Percentiles rank a stretch among this genome's conserved stretches.
Conservation (phyloP, 2,888 invertebrate species). For the Oscheius myriophilus region DNA sequence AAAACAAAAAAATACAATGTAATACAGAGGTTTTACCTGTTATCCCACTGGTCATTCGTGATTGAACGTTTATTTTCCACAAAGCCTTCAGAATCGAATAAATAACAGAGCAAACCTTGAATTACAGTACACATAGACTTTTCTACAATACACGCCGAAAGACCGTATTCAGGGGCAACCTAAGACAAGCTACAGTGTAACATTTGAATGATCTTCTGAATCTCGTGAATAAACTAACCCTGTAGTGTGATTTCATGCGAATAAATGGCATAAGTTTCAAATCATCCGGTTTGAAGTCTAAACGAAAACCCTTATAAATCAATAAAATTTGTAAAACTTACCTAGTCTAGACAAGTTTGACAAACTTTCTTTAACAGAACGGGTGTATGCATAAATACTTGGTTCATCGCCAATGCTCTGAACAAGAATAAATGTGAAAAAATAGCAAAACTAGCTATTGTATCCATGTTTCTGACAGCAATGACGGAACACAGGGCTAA, state of each 20-base stretch:
- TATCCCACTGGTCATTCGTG: not conserved
- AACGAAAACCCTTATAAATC: not conserved
- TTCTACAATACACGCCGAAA: conserved; percentile 21
- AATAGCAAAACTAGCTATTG: too few species aligned
- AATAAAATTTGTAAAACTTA: not conserved
- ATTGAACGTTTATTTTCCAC: not conserved
- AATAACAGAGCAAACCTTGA: conserved; percentile 19
- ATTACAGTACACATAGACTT: conserved; percentile 23
- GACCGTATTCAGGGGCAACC: conserved; percentile 12
- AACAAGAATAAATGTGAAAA: too few species aligned
- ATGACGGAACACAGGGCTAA: too few species aligned
- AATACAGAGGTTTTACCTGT: conserved; percentile 3
- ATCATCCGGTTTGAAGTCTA: not conserved
- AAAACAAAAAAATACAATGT: not conserved
- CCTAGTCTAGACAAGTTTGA: too few species aligned
- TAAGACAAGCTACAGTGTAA: not conserved
- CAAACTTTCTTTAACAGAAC: too few species aligned
- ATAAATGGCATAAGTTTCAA: not conserved
- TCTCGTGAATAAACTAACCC: not conserved
- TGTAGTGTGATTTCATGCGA: conserved; percentile 13
- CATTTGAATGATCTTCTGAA: not conserved
- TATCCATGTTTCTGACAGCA: too few species aligned
- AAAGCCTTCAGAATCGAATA: conserved; percentile 18
- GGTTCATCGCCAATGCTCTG: too few species aligned
- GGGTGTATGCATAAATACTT: too few species aligned